Evolutionary conservation across 2,888 invertebrate genomes (phyloP), one percentile per base, ranked within the genome.

Genomic region (Habrosyne pyritoides): DNA sequence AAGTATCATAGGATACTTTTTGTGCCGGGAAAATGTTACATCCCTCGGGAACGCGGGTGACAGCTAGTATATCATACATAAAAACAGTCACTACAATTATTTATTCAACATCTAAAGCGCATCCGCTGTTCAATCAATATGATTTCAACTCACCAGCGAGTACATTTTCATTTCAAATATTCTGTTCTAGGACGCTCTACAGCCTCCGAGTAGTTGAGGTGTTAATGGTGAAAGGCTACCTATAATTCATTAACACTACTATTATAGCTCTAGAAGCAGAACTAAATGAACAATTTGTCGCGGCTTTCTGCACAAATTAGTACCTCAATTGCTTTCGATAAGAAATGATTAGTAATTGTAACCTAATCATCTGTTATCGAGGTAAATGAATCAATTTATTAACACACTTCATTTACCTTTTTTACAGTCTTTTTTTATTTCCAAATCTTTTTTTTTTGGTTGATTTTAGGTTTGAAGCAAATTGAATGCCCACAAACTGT

Each of bases 361-460:
- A 14, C 24, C 14, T 47, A 47, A 47, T 47, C 21, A 47, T 47
- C 18, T 47, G 7, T 47, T 47, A 22, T 42, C 42, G 42, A 18
- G 42, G 42, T 18, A 18, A 42, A 42, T 18, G 14, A 42, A 42
- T 42, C 42, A 42, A 18, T 42, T 42, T 5, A 14, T 42, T 42
- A 42, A 42, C 42, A 42, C n/a, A 30, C 30, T 30, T 30, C 10
- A 30, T 30, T 12, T 30, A 8, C 5, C 2, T 30, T 30, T 30
- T 14, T 52, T 42, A 52, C 14, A 47, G 46, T 21, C 26, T 28
- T 47, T 53, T 47, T 53, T 53, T 47, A 47, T 53, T 53, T 47
- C 18, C 42, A 42, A 8, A 18, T 42, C n/a, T n/a, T 33, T 33
- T 33, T 6, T 14, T 36, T 36, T 36, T 24, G 7, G 14, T 14